These are phyloP conservation scores for Platycheirus albimanus DNA, from an alignment of 2,888 invertebrate species.

Conservation along the genomic window DNA sequence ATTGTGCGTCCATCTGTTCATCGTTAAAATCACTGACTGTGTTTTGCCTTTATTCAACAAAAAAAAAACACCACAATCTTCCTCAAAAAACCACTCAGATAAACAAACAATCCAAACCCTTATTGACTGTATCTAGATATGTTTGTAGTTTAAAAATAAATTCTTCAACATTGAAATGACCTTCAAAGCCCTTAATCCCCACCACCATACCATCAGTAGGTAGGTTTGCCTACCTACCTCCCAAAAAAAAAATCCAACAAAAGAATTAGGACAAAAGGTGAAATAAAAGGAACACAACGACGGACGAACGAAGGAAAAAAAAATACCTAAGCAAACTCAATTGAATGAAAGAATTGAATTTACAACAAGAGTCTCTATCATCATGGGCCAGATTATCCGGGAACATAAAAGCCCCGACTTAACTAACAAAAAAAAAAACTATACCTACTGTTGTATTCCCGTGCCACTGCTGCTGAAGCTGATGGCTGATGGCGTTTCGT, in stretches of 20 bases:
- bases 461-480: constrained; percentile 2
- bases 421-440: too few species aligned
- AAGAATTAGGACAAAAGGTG: constrained; percentile 26
- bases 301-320: not conserved
- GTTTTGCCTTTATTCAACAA: not conserved
- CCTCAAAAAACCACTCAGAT: constrained; percentile 14
- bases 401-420: constrained; percentile 54
- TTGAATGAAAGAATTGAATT: constrained; percentile 67
- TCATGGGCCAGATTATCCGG: constrained; percentile 55
- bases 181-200: constrained; percentile 42
- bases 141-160: constrained; percentile 46
- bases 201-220: not conserved
- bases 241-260: constrained; percentile 13
- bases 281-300: constrained; percentile 12
- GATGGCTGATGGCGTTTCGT: constrained; percentile 14
- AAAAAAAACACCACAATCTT: not conserved
- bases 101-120: constrained; percentile 42
- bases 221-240: too few species aligned
- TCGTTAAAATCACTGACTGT: too few species aligned
- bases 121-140: too few species aligned
- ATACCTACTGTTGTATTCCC: too few species aligned
- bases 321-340: constrained; percentile 58
- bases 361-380: constrained; percentile 53
- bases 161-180: constrained; percentile 55
- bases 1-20: too few species aligned